Conservation (phyloP, 2,113 vertebrate genomes). For the Muntiacus muntjak region DNA sequence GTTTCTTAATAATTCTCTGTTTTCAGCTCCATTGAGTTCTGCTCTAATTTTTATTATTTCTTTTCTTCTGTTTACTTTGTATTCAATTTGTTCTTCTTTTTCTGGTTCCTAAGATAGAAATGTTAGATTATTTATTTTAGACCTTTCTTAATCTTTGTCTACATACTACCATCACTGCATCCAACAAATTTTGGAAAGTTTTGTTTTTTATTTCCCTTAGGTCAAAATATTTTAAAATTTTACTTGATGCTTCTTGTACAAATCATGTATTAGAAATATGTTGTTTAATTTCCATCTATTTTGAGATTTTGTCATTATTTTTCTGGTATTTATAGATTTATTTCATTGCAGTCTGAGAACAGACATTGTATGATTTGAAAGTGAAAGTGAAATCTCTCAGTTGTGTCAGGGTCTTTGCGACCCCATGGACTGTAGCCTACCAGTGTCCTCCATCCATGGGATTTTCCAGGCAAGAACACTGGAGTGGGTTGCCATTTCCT, state of each 20-base stretch:
- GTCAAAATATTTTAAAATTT: not conserved
- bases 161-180: not conserved
- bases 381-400: not conserved
- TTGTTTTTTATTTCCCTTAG: not conserved
- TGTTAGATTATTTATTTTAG: not conserved
- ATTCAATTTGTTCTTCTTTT: not conserved
- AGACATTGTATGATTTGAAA: not conserved
- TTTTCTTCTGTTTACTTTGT: not conserved
- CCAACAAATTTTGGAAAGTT: not conserved
- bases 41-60: not conserved
- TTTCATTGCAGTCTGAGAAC: not conserved
- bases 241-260: not conserved
- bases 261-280: not conserved
- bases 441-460: not conserved
- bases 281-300: not conserved
- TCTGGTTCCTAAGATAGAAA: not conserved
- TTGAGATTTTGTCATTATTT: not conserved
- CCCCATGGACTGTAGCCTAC: not conserved
- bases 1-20: not conserved
- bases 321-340: not conserved
- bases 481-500: not conserved
- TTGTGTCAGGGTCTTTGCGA: fast-evolving
- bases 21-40: not conserved
- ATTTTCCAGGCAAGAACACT: not conserved
- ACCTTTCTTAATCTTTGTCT: not conserved